Percentiles rank a stretch among this genome's conserved stretches.
These are phyloP conservation scores for Antheraea yamamai DNA, from an alignment of 2,888 invertebrate genomes.

Conservation along the genomic window DNA sequence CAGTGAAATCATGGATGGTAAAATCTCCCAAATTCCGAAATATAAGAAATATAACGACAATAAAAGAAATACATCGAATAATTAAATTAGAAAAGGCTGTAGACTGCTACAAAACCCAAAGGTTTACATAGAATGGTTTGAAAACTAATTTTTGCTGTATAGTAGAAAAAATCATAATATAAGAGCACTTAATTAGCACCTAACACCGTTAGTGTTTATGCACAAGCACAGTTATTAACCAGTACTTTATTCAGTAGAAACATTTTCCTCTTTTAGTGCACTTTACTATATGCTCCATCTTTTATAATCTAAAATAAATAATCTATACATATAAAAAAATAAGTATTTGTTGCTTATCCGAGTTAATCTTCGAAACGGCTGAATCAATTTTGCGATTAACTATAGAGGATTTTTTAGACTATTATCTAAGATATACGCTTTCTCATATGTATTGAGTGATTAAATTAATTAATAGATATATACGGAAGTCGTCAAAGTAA, in stretches of 20 bases:
- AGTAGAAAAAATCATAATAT: constrained; percentile 16
- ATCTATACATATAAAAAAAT: too few relatives aligned
- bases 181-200: constrained; percentile 31
- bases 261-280: constrained; percentile 56
- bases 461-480: too few relatives aligned
- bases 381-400: too few relatives aligned
- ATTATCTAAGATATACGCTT: too few relatives aligned
- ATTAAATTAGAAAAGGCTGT: constrained; percentile 2
- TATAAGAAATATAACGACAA: not conserved
- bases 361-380: too few relatives aligned
- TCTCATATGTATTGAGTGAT: too few relatives aligned
- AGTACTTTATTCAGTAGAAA: constrained; percentile 26
- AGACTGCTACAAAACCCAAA: not conserved
- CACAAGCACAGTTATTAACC: constrained; percentile 57
- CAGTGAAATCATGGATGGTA: not conserved
- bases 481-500: too few relatives aligned
- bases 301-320: not conserved
- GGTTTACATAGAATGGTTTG: not conserved
- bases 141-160: not conserved
- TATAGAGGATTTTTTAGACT: too few relatives aligned
- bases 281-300: constrained; percentile 38
- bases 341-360: too few relatives aligned
- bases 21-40: not conserved
- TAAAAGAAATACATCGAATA: not conserved
- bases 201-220: constrained; percentile 49